Percentiles rank a stretch among this genome's conserved stretches.
Evolutionary conservation across 2,113 vertebrate species (phyloP).

Genomic region (Isurus oxyrinchus): DNA sequence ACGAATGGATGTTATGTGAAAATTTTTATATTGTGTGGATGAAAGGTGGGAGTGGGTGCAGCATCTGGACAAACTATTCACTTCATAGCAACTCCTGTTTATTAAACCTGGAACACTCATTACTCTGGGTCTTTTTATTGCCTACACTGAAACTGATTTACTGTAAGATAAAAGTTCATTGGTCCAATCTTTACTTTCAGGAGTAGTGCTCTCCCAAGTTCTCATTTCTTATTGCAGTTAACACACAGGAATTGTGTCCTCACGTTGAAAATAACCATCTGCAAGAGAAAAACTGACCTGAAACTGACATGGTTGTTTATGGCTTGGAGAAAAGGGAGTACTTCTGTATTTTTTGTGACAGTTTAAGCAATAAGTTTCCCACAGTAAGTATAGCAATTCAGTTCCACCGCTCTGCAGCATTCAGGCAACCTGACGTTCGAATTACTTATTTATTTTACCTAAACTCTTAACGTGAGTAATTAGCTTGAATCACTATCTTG

Average conservation of each 20-base stretch:
- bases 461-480: neutral
- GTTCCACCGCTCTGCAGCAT: neutral
- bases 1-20: neutral
- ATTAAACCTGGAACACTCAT: neutral
- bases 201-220: neutral
- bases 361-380: neutral
- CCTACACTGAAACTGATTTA: neutral
- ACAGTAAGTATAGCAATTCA: neutral
- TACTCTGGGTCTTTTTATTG: neutral
- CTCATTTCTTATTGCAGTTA: neutral
- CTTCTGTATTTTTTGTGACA: neutral
- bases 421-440: neutral
- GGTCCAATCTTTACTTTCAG: neutral
- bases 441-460: neutral
- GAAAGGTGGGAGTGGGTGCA: neutral
- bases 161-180: neutral
- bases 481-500: neutral
- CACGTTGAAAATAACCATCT: neutral
- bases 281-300: neutral
- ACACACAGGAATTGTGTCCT: neutral
- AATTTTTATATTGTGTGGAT: neutral
- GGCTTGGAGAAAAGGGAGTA: neutral
- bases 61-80: neutral
- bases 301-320: slow-evolving; percentile 27
- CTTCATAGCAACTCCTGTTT: neutral